A percentile compares a stretch with the other conserved stretches of the same genome.
Evolutionary conservation across 2,113 vertebrate species (phyloP).

Genomic region (Microcebus murinus): DNA sequence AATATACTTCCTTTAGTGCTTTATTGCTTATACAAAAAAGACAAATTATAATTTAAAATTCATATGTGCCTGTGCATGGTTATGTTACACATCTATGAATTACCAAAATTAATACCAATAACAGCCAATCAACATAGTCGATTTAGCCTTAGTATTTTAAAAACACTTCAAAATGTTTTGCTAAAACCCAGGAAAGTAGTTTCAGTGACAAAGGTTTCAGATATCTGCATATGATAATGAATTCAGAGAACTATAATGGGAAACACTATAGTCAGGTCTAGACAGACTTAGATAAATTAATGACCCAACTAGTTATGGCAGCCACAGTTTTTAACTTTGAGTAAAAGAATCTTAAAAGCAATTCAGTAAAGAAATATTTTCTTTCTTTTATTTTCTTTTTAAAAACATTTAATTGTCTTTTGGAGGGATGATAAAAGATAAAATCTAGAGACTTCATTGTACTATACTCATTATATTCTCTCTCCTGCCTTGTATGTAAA

Average conservation of each 20-base stretch:
- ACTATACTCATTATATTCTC: slow-evolving; percentile 59
- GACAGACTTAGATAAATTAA: slow-evolving; percentile 67
- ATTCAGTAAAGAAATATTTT: slow-evolving; percentile 21
- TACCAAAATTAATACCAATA: slow-evolving; percentile 46
- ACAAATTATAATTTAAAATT: slow-evolving; percentile 42
- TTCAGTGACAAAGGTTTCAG: slow-evolving; percentile 43
- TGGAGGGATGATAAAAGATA: slow-evolving; percentile 52
- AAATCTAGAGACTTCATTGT: slow-evolving; percentile 56
- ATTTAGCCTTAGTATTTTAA: slow-evolving; percentile 46
- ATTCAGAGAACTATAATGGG: slow-evolving; percentile 49
- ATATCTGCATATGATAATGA: slow-evolving; percentile 53
- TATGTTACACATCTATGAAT: slow-evolving; percentile 18
- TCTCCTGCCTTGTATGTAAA: background rate
- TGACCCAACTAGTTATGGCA: slow-evolving; percentile 18
- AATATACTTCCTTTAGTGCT: background rate
- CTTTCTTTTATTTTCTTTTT: slow-evolving; percentile 18
- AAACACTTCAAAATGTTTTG: slow-evolving; percentile 61
- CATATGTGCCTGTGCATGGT: background rate
- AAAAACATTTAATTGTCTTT: slow-evolving; percentile 31
- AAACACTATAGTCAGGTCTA: slow-evolving; percentile 39
- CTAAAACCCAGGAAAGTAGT: slow-evolving; percentile 63
- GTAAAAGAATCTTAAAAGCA: slow-evolving; percentile 43
- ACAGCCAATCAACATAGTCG: slow-evolving; percentile 20
- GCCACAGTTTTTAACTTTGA: slow-evolving; percentile 19
- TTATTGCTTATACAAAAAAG: slow-evolving; percentile 38